Percentiles rank a stretch among this genome's conserved stretches.
These are phyloP conservation scores for Zoanthus solanderi DNA, from an alignment of 92 coral and sea anemone genomes.

Conservation along the genomic window DNA sequence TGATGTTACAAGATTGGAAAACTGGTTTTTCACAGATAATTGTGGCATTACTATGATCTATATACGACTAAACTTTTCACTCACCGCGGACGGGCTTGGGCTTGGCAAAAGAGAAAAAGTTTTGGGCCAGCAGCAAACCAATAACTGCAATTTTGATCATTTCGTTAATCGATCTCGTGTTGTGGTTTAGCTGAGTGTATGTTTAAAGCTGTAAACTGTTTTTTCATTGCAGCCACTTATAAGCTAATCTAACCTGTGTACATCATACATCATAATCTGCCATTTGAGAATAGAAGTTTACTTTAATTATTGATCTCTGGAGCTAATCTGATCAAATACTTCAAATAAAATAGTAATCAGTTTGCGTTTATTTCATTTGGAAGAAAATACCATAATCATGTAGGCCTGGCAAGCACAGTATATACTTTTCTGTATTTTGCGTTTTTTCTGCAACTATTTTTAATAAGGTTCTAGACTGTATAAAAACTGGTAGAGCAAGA, in stretches of 20 bases:
- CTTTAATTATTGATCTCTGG: neutral
- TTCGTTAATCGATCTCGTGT: neutral
- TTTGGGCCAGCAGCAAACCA: neutral
- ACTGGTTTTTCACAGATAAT: too few species aligned
- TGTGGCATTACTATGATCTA: too few species aligned
- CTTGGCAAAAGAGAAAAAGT: conserved; percentile 23
- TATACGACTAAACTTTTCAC: neutral
- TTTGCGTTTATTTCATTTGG: too few species aligned
- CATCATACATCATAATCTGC: neutral
- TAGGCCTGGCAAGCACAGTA: neutral
- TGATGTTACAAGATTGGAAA: too few species aligned
- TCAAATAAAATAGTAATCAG: too few species aligned
- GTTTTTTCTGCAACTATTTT: neutral
- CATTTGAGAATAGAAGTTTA: neutral
- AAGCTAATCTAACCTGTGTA: neutral
- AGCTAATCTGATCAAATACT: too few species aligned
- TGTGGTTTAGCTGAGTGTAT: neutral
- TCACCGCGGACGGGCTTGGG: neutral
- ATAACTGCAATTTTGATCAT: neutral
- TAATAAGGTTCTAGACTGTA: too few species aligned
- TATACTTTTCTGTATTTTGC: neutral
- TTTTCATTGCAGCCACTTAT: neutral
- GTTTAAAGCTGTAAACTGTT: neutral
- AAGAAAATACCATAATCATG: neutral
- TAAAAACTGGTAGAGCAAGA: too few species aligned